Evolutionary conservation across 2,888 invertebrate species (phyloP).

Genomic region (Anthophora plumipes): DNA sequence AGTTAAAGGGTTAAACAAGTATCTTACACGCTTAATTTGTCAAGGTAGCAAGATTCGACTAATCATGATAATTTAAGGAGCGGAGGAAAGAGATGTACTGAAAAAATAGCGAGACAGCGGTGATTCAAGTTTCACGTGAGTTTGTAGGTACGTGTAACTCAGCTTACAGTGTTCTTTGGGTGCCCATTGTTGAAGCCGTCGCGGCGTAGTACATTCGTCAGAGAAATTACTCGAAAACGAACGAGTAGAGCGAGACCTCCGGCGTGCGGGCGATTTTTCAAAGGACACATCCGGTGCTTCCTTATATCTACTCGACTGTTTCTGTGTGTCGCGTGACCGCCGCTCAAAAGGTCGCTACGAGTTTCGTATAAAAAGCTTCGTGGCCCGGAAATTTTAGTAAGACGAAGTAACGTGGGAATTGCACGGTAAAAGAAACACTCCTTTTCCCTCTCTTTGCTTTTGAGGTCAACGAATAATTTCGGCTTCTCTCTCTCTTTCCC

Average conservation of each 20-base stretch:
- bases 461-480: constrained; percentile 41
- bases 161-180: constrained; percentile 30
- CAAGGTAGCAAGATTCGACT: neutral
- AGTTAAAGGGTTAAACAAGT: no score
- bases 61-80: neutral
- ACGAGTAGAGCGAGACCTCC: constrained; percentile 17
- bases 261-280: constrained; percentile 64
- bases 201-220: constrained; percentile 59
- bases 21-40: neutral
- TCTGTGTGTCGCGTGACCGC: constrained; percentile 57
- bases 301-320: constrained; percentile 39
- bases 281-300: constrained; percentile 63
- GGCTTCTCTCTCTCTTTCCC: neutral
- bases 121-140: constrained; percentile 30
- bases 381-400: constrained; percentile 66
- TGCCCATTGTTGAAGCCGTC: constrained; percentile 53
- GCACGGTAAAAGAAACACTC: constrained; percentile 30
- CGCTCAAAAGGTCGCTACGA: constrained; percentile 55
- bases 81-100: neutral
- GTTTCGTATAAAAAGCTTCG: constrained; percentile 48
- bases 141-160: constrained; percentile 13
- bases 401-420: constrained; percentile 49
- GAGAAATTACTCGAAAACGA: constrained; percentile 60
- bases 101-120: neutral
- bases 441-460: constrained; percentile 22